A percentile compares a stretch with the other conserved stretches of the same genome.
Evolutionary conservation across 2,797 vertebrate species (phyloP).

Genomic region (Hippopotamyrus pictus): DNA sequence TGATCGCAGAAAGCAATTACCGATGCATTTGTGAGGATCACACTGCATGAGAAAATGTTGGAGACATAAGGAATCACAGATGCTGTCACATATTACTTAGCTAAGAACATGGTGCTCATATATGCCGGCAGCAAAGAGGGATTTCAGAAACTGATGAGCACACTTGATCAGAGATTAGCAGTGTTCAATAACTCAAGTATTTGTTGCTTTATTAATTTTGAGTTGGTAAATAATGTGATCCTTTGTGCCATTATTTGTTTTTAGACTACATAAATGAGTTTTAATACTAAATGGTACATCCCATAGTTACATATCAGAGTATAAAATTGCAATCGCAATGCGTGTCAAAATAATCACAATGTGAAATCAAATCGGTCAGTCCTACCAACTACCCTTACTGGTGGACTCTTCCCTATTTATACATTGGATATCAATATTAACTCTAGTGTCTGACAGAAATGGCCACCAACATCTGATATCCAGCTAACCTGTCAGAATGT

Average conservation of each 20-base stretch:
- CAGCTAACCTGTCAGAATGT: neutral
- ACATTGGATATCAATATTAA: neutral
- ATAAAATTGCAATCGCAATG: neutral
- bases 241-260: neutral
- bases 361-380: neutral
- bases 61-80: neutral
- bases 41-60: neutral
- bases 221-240: neutral
- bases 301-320: neutral
- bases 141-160: neutral
- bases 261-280: neutral
- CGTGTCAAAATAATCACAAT: neutral
- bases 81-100: neutral
- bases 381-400: neutral
- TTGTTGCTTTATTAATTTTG: neutral
- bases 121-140: neutral
- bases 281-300: neutral
- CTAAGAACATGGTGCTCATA: neutral
- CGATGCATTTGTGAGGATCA: neutral
- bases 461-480: neutral
- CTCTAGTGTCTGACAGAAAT: neutral
- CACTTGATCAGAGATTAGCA: neutral
- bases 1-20: neutral
- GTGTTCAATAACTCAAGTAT: neutral
- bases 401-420: neutral